These are phyloP conservation scores for Didymodactylos carnosus DNA, from an alignment of 2,888 invertebrate species.

Conservation along the genomic window DNA sequence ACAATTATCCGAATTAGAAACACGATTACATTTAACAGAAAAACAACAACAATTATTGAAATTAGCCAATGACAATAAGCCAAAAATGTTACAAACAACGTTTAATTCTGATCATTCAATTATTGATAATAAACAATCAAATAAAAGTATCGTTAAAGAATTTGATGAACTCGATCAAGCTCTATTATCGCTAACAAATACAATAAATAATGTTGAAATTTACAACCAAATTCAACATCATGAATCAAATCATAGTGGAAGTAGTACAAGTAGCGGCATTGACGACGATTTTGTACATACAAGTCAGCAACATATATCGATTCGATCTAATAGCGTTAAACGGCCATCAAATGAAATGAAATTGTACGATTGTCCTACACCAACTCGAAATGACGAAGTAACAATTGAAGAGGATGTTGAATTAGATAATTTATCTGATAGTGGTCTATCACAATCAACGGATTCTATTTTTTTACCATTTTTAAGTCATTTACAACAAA, in stretches of 20 bases:
- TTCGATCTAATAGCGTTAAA: too few relatives aligned
- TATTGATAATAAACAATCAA: too few relatives aligned
- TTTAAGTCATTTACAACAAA: not conserved
- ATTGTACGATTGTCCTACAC: too few relatives aligned
- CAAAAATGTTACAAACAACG: too few relatives aligned
- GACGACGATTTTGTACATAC: not conserved
- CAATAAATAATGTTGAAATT: not conserved
- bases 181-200: not conserved
- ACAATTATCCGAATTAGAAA: not conserved
- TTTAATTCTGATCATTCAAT: too few relatives aligned
- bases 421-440: not conserved
- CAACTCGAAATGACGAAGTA: too few relatives aligned
- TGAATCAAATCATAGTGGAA: not conserved
- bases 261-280: not conserved
- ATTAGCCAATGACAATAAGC: too few relatives aligned
- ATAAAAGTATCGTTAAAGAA: not conserved
- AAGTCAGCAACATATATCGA: not conserved
- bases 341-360: too few relatives aligned
- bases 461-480: not conserved
- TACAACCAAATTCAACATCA: too few relatives aligned
- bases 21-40: not conserved
- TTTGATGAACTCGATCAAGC: not conserved
- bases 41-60: too few relatives aligned
- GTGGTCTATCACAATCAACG: not conserved
- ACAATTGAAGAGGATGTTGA: not conserved